These are phyloP conservation scores for Lasioglossum albipes DNA, from an alignment of 1,140 invertebrate genomes.

Conservation along the genomic window DNA sequence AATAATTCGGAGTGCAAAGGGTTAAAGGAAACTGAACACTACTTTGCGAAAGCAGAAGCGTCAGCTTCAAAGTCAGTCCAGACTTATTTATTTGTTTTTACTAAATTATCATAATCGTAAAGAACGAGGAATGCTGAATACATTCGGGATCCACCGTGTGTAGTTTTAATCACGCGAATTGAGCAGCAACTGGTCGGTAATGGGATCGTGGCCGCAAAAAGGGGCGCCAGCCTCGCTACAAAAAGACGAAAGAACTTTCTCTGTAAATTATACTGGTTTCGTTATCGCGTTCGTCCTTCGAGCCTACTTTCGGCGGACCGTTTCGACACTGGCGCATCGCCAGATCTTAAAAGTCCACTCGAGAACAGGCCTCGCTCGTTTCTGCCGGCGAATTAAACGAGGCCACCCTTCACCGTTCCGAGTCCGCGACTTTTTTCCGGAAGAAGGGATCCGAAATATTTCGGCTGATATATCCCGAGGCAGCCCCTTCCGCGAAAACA, in stretches of 20 bases:
- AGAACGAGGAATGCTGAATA: too few species aligned
- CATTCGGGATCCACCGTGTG: too few species aligned
- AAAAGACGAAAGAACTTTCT: not conserved
- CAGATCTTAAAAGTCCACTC: constrained; percentile 49
- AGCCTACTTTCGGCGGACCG: not conserved
- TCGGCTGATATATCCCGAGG: not conserved
- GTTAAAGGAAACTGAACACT: too few species aligned
- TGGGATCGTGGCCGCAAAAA: too few species aligned
- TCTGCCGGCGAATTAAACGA: constrained; percentile 10
- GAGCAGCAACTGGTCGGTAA: too few species aligned
- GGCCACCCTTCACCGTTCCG: constrained; percentile 7
- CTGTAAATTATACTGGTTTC: not conserved
- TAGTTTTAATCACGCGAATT: too few species aligned
- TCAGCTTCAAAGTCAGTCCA: too few species aligned
- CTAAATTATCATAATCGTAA: too few species aligned
- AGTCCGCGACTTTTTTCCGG: not conserved
- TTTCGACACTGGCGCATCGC: constrained; percentile 7
- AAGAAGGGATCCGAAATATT: constrained; percentile 2
- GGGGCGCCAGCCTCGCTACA: not conserved
- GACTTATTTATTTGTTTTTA: too few species aligned
- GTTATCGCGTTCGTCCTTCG: not conserved
- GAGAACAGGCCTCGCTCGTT: not conserved
- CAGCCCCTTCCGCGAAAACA: not conserved
- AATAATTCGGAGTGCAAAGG: too few species aligned
- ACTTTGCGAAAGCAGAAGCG: too few species aligned